Evolutionary conservation across 1,140 invertebrate species (phyloP).

Genomic region (Dreissena rostriformis): DNA sequence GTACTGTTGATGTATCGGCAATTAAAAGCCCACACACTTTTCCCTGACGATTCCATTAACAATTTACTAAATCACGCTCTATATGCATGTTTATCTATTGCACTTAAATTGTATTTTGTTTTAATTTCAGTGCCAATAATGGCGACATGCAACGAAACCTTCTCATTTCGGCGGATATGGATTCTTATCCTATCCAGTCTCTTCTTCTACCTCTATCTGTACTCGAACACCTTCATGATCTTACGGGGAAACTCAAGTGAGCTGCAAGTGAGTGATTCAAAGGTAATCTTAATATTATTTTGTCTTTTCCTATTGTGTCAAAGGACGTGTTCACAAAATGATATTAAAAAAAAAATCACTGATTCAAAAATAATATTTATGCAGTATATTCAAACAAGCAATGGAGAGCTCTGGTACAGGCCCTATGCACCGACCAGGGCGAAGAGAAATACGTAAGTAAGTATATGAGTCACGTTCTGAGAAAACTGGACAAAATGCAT

Average conservation of each 20-base stretch:
- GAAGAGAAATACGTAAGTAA: too few species aligned
- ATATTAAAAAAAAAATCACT: too few species aligned
- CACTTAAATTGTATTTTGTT: background rate
- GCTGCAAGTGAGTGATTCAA: constrained; percentile 15
- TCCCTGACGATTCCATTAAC: background rate
- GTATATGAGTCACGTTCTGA: too few species aligned
- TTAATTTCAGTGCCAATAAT: background rate
- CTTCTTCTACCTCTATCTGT: constrained; percentile 47
- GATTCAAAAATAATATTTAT: too few species aligned
- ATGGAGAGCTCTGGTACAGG: too few species aligned
- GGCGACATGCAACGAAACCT: constrained; percentile 38
- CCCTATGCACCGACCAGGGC: too few species aligned
- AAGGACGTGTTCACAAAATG: too few species aligned
- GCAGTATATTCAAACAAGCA: too few species aligned
- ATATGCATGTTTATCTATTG: background rate
- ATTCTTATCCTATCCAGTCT: constrained; percentile 25
- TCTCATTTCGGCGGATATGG: constrained; percentile 29
- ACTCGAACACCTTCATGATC: constrained; percentile 41
- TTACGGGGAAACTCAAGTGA: constrained; percentile 38
- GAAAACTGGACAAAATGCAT: too few species aligned
- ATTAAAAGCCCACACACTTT: background rate
- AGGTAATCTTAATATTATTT: too few species aligned
- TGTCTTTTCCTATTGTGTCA: too few species aligned
- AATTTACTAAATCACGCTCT: background rate
- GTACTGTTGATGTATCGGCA: background rate